Conservation (phyloP, 2,797 vertebrate genomes). For the Cyclopterus lumpus region DNA sequence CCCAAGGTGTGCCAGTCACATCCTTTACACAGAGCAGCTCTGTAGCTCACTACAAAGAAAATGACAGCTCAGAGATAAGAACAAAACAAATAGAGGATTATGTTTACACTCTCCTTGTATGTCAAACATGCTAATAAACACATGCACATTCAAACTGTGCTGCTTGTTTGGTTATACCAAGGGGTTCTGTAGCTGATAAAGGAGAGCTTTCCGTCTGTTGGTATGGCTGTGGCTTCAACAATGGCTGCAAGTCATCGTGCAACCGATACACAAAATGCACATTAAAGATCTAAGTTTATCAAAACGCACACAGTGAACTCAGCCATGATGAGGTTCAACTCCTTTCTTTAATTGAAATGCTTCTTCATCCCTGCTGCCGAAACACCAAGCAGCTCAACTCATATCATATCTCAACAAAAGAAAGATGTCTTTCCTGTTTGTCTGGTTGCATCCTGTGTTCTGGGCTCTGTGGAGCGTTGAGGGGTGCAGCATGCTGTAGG, state of each 20-base stretch:
- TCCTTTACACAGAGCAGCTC: background rate
- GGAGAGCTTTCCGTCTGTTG: no score
- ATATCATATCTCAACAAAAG: no score
- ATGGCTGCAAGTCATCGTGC: background rate
- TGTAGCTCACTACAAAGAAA: background rate
- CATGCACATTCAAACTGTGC: background rate
- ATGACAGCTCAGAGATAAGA: background rate
- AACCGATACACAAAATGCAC: no score
- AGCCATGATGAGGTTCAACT: conserved; percentile 17
- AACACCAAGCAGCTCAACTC: no score
- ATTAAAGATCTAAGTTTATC: no score
- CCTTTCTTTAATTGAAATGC: conserved; percentile 14
- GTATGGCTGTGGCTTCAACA: background rate
- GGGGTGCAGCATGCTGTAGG: no score
- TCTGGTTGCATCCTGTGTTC: no score
- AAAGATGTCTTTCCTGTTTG: no score
- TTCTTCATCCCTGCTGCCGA: conserved; percentile 21
- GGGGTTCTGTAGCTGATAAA: background rate
- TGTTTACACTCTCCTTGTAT: background rate
- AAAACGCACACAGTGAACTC: background rate
- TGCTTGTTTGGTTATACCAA: background rate
- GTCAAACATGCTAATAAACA: background rate
- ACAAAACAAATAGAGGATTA: background rate
- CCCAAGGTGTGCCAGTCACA: background rate
- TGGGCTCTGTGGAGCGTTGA: no score